These are phyloP conservation scores for Allobates femoralis DNA, from an alignment of 2,797 vertebrate species.

Conservation along the genomic window DNA sequence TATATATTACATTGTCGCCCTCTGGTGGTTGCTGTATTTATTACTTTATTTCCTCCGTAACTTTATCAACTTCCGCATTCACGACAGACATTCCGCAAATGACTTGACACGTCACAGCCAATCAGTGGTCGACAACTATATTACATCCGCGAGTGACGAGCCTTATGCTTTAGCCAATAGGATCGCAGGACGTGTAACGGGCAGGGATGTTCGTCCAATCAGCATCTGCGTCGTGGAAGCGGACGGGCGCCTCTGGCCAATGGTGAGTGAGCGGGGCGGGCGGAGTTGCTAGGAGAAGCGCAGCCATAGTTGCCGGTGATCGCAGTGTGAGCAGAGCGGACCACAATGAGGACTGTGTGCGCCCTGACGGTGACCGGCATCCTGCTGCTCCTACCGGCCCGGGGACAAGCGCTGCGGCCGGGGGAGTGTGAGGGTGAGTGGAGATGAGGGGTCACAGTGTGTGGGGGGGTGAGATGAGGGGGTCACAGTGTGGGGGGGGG, in stretches of 20 bases:
- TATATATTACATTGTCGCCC: no score
- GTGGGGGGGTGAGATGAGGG: not conserved
- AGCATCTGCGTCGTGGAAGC: constrained; percentile 68
- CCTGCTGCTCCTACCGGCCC: constrained; percentile 77
- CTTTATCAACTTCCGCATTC: constrained; percentile 42
- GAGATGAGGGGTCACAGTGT: not conserved
- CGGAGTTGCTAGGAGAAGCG: constrained; percentile 55
- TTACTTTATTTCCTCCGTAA: no score
- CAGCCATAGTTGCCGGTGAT: constrained; percentile 61
- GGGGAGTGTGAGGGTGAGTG: constrained; percentile 91
- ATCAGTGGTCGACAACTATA: constrained; percentile 77
- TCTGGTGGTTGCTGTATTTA: no score
- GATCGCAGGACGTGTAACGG: constrained; percentile 68
- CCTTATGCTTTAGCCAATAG: constrained; percentile 65
- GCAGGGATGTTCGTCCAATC: constrained; percentile 66
- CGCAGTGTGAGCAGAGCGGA: not conserved
- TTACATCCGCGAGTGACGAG: constrained; percentile 51
- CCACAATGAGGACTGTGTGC: constrained; percentile 73
- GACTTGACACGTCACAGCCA: constrained; percentile 58
- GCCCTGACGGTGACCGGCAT: constrained; percentile 84
- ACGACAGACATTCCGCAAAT: not conserved
- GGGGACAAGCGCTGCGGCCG: constrained; percentile 77
- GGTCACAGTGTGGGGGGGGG: not conserved
- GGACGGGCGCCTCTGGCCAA: constrained; percentile 63
- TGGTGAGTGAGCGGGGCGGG: constrained; percentile 34